These are phyloP conservation scores for Drosophila virilis DNA, from an alignment of 1,140 invertebrate species.

Conservation along the genomic window DNA sequence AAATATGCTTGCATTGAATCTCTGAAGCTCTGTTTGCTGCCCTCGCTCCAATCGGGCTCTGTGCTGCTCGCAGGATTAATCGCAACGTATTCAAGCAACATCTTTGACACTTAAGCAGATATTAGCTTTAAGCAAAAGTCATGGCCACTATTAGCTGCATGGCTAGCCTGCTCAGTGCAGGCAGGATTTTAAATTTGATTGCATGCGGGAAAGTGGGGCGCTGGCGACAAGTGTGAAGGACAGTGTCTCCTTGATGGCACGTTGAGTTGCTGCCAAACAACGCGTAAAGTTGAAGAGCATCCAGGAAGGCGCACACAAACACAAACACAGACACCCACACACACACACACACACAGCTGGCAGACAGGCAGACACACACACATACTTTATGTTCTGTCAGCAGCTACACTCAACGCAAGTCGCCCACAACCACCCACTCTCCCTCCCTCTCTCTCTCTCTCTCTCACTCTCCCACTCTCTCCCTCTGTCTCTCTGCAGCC, in stretches of 20 bases:
- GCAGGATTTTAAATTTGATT: slow-evolving; percentile 34
- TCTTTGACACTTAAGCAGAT: neutral
- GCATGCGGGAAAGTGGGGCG: slow-evolving; percentile 1
- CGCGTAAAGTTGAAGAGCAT: slow-evolving; percentile 42
- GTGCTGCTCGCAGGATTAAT: neutral
- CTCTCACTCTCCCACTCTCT: slow-evolving; percentile 1
- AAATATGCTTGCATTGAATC: neutral
- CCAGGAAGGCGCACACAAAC: slow-evolving; percentile 23
- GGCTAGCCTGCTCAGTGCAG: slow-evolving; percentile 6
- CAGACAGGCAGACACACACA: slow-evolving; percentile 8
- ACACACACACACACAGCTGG: slow-evolving; percentile 3
- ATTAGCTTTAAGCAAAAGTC: slow-evolving; percentile 1
- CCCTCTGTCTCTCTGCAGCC: neutral
- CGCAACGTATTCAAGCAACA: too few species aligned
- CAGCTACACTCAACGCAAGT: slow-evolving; percentile 38
- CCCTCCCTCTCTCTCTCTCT: neutral
- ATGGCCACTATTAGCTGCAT: slow-evolving; percentile 11
- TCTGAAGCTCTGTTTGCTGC: too few species aligned
- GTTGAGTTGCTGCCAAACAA: slow-evolving; percentile 41
- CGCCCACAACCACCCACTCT: slow-evolving; percentile 11
- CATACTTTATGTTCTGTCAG: slow-evolving; percentile 28
- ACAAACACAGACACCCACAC: too few species aligned
- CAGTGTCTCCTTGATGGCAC: slow-evolving; percentile 9
- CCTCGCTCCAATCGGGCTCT: too few species aligned
- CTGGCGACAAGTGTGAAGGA: slow-evolving; percentile 13